Conservation (phyloP, 53 echinoderm and acorn worm genomes). For the Antedon mediterranea region DNA sequence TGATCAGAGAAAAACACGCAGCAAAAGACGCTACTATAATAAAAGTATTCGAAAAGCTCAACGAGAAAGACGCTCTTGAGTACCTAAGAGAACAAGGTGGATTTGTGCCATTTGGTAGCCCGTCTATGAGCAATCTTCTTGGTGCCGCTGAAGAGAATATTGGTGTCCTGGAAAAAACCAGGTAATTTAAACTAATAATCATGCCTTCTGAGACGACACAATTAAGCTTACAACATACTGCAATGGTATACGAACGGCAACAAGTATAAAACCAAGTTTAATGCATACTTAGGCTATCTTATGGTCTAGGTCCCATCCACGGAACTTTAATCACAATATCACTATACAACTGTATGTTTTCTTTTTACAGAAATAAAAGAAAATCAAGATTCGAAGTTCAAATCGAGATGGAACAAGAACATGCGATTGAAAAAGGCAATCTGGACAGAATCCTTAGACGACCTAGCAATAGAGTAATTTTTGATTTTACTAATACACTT, state of each 20-base stretch:
- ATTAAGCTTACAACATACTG: too few species aligned
- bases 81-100: slow-evolving; percentile 47
- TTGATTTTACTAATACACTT: too few species aligned
- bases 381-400: not conserved
- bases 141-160: not conserved
- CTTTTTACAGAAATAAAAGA: not conserved
- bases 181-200: not conserved
- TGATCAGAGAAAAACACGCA: slow-evolving; percentile 31
- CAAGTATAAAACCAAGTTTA: too few species aligned
- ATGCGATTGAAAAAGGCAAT: not conserved
- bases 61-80: slow-evolving; percentile 62
- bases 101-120: slow-evolving; percentile 24
- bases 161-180: not conserved
- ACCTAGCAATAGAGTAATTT: not conserved
- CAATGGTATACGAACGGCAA: too few species aligned
- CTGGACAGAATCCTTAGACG: not conserved
- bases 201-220: too few species aligned
- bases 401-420: not conserved
- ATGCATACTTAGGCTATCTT: too few species aligned
- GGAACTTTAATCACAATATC: too few species aligned
- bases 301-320: too few species aligned
- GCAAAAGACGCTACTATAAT: slow-evolving; percentile 41
- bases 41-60: slow-evolving; percentile 57
- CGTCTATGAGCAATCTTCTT: slow-evolving; percentile 9
- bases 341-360: not conserved